Evolutionary conservation across 2,113 vertebrate genomes (phyloP).

Genomic region (Phrynosoma blainvillii): DNA sequence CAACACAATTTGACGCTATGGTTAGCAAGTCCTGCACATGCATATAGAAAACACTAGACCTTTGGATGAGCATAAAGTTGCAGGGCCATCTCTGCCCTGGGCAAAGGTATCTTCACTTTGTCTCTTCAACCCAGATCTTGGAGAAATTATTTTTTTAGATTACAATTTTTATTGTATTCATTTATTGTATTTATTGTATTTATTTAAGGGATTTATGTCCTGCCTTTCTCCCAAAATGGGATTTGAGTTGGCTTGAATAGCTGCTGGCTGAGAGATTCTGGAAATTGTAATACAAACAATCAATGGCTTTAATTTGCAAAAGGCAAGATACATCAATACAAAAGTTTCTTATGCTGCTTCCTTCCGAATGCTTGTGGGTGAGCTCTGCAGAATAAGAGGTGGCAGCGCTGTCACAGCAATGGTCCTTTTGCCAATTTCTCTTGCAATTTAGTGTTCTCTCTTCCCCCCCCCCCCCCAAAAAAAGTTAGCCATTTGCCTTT

Average conservation of each 20-base stretch:
- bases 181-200: too few relatives aligned
- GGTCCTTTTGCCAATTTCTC: background rate
- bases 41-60: background rate
- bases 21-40: background rate
- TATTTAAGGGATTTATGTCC: too few relatives aligned
- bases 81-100: background rate
- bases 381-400: background rate
- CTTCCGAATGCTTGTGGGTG: background rate
- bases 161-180: too few relatives aligned
- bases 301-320: background rate
- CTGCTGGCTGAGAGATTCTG: too few relatives aligned
- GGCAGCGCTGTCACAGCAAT: background rate
- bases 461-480: too few relatives aligned
- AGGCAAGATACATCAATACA: too few relatives aligned
- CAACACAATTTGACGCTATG: background rate
- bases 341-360: background rate
- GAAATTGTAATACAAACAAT: too few relatives aligned
- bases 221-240: too few relatives aligned
- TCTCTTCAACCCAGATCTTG: too few relatives aligned
- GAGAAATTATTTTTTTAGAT: too few relatives aligned
- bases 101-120: background rate
- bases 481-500: background rate
- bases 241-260: too few relatives aligned
- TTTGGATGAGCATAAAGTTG: background rate
- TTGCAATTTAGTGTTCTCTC: background rate